Base-by-base conservation (phyloP, 2,888 invertebrate species). In the Gnatocerus cornutus region DNA sequence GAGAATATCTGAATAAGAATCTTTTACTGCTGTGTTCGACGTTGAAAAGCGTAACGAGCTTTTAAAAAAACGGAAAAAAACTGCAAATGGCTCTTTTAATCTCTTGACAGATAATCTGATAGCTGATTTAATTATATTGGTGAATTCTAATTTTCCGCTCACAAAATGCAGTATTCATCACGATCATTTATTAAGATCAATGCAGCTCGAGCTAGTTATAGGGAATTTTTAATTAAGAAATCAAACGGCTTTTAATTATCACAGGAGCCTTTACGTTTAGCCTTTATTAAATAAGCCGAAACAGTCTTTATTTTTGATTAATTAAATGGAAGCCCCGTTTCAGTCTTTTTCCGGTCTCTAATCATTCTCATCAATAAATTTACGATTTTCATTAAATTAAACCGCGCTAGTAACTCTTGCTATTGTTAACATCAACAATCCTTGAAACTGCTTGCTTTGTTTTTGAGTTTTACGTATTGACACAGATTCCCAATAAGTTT, bases 211-310 rank as follows among this genome's bases (percentile, higher is more conserved):
- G 12, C 41, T 37, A 55, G 6, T 14, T 59, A 3, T 6, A 41
- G 33, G 8, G 13, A 50, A 37, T 50, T 39, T 48, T 50, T 61
- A 50, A 61, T 61, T 61, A 50, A 39, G 61, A 37, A 61, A 61
- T 50, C 10, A 61, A 61, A 50, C 27, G 33, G 61, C 50, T 61
- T 61, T 61, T 50, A 61, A 61, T 61, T 61, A 61, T 59, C 21
- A 39, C 48, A 33, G 27, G 10, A 61, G 50, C 50, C 0, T 45
- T 59, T 27, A n/a, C 48, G 48, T 61, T 39, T 39, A 39, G 12
- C 9, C 12, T 21, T 56, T 56, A 41, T 48, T 27, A 16, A 50
- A 61, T 61, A 50, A 46, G 10, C 39, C 41, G n/a, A 16, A 55
- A 14, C 52, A 30, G 12, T 46, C 14, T 46, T 46, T 43, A 45